Conservation (phyloP, 2,888 invertebrate species). For the Eucera pruinosa region DNA sequence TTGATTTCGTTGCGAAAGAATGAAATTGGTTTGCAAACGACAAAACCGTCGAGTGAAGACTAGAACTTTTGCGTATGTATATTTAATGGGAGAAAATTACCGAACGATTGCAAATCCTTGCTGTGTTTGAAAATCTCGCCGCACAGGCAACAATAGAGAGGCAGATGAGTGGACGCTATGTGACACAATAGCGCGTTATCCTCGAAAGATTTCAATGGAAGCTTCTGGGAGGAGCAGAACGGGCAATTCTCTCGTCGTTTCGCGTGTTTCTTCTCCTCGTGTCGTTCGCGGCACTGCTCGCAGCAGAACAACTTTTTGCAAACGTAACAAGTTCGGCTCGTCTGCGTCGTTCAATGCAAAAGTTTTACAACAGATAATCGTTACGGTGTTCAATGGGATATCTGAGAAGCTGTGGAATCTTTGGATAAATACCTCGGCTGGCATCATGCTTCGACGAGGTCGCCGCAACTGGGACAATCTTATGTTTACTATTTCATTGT, state of each 20-base stretch:
- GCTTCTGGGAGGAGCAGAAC: conserved; percentile 71
- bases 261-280: conserved; percentile 75
- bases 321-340: conserved; percentile 71
- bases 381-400: neutral
- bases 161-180: conserved; percentile 76
- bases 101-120: conserved; percentile 70
- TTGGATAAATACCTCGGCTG: conserved; percentile 52
- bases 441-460: conserved; percentile 45
- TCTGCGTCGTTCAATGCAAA: conserved; percentile 58
- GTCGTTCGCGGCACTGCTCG: conserved; percentile 73
- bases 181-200: conserved; percentile 73
- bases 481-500: conserved; percentile 57
- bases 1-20: no score
- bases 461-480: conserved; percentile 27
- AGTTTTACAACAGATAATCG: conserved; percentile 6
- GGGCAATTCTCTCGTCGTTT: conserved; percentile 71
- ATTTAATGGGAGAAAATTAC: conserved; percentile 55
- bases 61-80: no score
- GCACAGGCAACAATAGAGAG: conserved; percentile 75
- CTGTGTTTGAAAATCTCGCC: conserved; percentile 69
- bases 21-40: no score
- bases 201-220: conserved; percentile 68
- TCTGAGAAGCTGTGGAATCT: neutral
- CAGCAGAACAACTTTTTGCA: conserved; percentile 80
- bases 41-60: no score